phyloP scores from a whole-genome alignment of 1,140 invertebrate genomes.

The Drosophila tani region DNA sequence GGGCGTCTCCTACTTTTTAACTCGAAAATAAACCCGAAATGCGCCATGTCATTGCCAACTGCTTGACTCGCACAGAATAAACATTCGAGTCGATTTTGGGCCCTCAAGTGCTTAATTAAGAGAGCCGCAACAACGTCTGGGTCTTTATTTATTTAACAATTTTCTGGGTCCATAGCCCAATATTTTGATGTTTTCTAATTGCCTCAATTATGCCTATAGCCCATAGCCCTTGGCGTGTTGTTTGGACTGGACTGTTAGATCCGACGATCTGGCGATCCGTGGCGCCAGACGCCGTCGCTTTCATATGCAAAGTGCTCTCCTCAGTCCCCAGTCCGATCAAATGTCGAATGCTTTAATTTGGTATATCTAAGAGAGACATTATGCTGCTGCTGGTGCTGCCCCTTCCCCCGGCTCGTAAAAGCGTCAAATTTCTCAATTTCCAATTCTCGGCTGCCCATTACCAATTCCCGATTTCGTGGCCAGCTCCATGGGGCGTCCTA shows the following conservation, averaged over 20 bases:
- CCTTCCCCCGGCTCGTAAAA: constrained; percentile 60
- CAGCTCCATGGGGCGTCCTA: constrained; percentile 70
- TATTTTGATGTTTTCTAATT: constrained; percentile 83
- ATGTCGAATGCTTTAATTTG: constrained; percentile 80
- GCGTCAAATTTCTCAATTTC: constrained; percentile 79
- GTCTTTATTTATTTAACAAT: constrained; percentile 77
- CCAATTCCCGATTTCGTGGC: constrained; percentile 52
- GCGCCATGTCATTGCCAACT: constrained; percentile 62
- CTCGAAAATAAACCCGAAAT: constrained; percentile 30
- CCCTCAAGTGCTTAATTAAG: constrained; percentile 80
- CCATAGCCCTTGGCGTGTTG: constrained; percentile 26
- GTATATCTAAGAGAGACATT: constrained; percentile 81
- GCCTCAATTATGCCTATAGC: constrained; percentile 71
- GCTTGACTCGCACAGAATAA: constrained; percentile 70
- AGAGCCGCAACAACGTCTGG: constrained; percentile 60
- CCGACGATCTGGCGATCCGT: constrained; percentile 35
- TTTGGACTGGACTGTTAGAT: constrained; percentile 27
- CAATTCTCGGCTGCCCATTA: constrained; percentile 45
- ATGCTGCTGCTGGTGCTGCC: constrained; percentile 67
- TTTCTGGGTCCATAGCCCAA: constrained; percentile 57
- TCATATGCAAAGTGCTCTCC: constrained; percentile 71
- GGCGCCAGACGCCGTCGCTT: constrained; percentile 59
- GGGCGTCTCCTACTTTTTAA: constrained; percentile 49
- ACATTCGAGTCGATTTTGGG: constrained; percentile 61
- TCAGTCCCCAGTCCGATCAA: constrained; percentile 33